Evolutionary conservation across 2,888 invertebrate genomes (phyloP).

Genomic region (Julus scanicus): DNA sequence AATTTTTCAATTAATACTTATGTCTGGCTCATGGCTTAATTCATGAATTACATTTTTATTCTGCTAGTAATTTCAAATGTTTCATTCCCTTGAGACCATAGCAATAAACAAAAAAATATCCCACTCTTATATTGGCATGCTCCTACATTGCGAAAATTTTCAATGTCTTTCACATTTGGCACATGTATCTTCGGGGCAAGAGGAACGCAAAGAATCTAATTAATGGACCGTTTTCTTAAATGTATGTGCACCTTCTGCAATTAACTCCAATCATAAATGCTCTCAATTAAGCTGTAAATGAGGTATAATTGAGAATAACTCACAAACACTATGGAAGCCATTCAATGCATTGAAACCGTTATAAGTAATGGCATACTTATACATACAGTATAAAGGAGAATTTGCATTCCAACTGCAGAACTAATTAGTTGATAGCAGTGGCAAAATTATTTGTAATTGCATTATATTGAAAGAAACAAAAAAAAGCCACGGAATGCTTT

Average conservation of each 20-base stretch:
- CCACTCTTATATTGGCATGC: background rate
- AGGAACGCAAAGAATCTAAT: background rate
- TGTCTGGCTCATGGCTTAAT: no score
- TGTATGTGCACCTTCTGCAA: background rate
- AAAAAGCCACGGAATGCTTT: background rate
- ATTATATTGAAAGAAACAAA: background rate
- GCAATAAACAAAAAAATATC: background rate
- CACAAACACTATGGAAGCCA: background rate
- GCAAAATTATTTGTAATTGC: conserved; percentile 8
- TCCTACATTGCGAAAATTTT: background rate
- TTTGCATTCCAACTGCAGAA: conserved; percentile 7
- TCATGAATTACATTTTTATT: no score
- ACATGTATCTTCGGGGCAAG: background rate
- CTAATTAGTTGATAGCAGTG: background rate
- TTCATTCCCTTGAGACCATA: background rate
- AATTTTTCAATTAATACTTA: no score
- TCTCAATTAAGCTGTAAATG: background rate
- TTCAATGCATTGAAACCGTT: conserved; percentile 11
- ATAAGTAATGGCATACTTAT: background rate
- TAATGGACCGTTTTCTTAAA: conserved; percentile 14
- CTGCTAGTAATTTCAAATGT: background rate
- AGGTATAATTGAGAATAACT: conserved; percentile 7
- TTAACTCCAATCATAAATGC: conserved; percentile 30
- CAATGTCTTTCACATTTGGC: background rate
- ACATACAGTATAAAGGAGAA: background rate